Base-by-base conservation (phyloP, 1,140 invertebrate species). In the Penaeus indicus region DNA sequence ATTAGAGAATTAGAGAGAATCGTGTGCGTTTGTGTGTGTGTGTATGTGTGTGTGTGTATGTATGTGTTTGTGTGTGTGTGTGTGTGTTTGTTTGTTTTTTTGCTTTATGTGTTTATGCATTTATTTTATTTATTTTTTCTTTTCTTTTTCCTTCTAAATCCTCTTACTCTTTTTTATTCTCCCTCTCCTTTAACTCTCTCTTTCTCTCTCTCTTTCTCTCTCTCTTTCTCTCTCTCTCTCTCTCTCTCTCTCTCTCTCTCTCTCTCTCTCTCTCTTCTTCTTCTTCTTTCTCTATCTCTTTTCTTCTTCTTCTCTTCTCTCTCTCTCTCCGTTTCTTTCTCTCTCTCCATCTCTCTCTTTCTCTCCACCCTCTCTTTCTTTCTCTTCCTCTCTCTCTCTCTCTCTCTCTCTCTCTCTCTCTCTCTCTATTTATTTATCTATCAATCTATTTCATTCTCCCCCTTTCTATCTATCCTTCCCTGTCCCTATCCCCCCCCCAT, bases 211-310 rank as follows among this genome's bases (percentile, higher is more conserved):
- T 64, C 63, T 64, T n/a, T 64, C 63, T 64, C 63, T 64, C 63
- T 64, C 63, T 64, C 63, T 64, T n/a, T 64, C 63, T 64, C 63
- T 64, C 63, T 64, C 63, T 64, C 27, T 4, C 64, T 67, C 5
- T 67, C 64, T 67, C 64, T 67, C 64, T 67, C 64, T 67, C 64
- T 67, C 64, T 67, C 64, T 67, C 64, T 67, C 64, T 67, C 64
- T 67, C 64, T 67, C 64, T 67, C 64, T 67, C 64, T 67, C 64
- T 67, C 64, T 67, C 64, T 67, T 25, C 27, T 25, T 67, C 64
- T 67, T 25, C 10, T 3, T 69, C 67, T 69, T 27, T 69, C 67
- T 69, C 67, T 8, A 22, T 69, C 67, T 16, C 67, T 69, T 27
- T 69, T 21, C 27, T 21, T 69, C 4, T 69, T 69, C 16, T 7